Base-by-base conservation (phyloP, 2,113 vertebrate species). In the Dunckerocampus dactyliophorus region DNA sequence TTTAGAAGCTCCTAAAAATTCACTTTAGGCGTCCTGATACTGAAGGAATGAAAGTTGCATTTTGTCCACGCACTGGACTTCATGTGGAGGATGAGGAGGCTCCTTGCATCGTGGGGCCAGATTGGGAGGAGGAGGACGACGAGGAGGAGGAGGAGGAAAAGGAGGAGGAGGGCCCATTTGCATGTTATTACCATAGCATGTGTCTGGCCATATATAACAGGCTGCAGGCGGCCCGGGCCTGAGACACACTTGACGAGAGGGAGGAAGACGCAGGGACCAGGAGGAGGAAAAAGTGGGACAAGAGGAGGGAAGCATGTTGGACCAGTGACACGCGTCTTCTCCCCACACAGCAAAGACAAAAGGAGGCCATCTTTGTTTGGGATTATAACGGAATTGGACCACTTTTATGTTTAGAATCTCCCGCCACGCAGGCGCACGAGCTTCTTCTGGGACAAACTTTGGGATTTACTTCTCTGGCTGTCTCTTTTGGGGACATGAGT, bases 181-280 rank as follows among this genome's bases (percentile, higher is more conserved):
- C 95, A 97, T 98, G 91, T 95, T 93, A 95, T 98, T 97, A 96
- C 87, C 90, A 92, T 94, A 94, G 93, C 94, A 91, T 91, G 91
- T 90, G 90, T 88, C 92, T 87, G 88, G 91, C 91, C 83, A 84
- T 87, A 98, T 98, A 98, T 94, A 98, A 96, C 90, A 76, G 87
- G 85, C 78, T 85, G 86, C 90, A 85, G 88, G 92, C 91, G 84
- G 89, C 82, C 82, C 88, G 84, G 80, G 78, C 89, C 82, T 82
- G 62, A 93, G 89, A 91, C 88, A 90, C 83, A 87, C 87, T 14
- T 43, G 80, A 85, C 77, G 80, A 86, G 81, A 82, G 86, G 75
- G 81, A 86, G 88, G 86, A 28, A 84, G 71, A 89, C 81, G 89
- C 84, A 82, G 70, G 71, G 69, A 55, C 20, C 82, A 87, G 87